Conservation (phyloP, 2,113 vertebrate genomes). For the Hippoglossus stenolepis region DNA sequence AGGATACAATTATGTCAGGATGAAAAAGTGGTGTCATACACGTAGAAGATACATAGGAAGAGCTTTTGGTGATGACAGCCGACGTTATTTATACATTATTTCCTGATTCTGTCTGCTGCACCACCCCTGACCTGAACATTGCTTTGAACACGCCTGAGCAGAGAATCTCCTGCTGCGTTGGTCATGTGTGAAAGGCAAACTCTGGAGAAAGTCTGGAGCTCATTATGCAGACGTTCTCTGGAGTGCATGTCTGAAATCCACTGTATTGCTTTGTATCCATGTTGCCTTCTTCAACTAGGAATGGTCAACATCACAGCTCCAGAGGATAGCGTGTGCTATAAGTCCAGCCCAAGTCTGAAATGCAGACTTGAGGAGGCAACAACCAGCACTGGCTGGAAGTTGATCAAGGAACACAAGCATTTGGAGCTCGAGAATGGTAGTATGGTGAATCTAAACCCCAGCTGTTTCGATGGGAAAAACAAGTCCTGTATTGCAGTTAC, state of each 20-base stretch:
- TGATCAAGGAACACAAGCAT: accelerated
- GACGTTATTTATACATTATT: no score
- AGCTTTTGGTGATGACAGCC: no score
- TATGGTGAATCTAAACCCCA: background rate
- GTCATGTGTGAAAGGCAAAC: no score
- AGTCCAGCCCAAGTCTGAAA: background rate
- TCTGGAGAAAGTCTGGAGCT: no score
- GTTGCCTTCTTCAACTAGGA: conserved; percentile 50
- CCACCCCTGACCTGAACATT: no score
- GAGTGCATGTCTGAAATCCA: no score
- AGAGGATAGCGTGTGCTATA: background rate
- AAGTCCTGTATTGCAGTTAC: conserved; percentile 12
- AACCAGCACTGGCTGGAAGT: conserved; percentile 9
- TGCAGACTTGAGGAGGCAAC: conserved; percentile 46
- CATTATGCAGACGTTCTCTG: background rate
- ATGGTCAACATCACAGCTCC: conserved; percentile 62
- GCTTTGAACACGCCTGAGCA: no score
- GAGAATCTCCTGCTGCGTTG: no score
- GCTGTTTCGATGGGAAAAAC: background rate
- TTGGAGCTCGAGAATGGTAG: conserved; percentile 27
- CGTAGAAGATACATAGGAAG: no score
- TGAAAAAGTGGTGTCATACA: no score
- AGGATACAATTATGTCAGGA: no score
- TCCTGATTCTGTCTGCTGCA: no score
- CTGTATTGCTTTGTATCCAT: background rate